Percentiles rank a stretch among this genome's conserved stretches.
Conservation (phyloP, 2,113 vertebrate genomes). For the Psilopsiagon aymara region DNA sequence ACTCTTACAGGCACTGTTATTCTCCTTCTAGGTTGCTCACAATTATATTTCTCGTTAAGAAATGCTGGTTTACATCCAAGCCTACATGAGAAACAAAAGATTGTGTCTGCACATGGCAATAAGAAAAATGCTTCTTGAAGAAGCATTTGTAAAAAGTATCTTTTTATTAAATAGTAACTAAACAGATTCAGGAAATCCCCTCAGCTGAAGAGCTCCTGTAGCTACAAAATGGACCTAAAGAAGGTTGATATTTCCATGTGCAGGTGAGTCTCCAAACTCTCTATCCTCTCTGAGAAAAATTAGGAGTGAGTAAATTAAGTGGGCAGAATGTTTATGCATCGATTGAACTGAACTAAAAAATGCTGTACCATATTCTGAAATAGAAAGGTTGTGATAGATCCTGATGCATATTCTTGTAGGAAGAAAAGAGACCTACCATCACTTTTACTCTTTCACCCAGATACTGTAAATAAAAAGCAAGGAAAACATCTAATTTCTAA, state of each 20-base stretch:
- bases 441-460: background rate
- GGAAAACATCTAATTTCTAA: background rate
- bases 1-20: background rate
- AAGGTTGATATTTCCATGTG: background rate
- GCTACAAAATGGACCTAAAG: background rate
- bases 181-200: background rate
- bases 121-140: background rate
- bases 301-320: background rate
- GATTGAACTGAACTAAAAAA: background rate
- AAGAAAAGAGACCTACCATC: background rate
- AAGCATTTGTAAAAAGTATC: background rate
- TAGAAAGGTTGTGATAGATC: background rate
- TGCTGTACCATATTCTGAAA: background rate
- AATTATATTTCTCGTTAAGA: background rate
- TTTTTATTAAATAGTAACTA: background rate
- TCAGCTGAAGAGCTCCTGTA: background rate
- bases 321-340: background rate
- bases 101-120: background rate
- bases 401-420: background rate
- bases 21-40: background rate
- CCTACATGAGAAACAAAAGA: background rate
- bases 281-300: background rate
- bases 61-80: background rate
- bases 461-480: background rate
- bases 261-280: background rate